phyloP scores from a whole-genome alignment of 2,797 vertebrate genomes.

The Phrynocephalus forsythii region DNA sequence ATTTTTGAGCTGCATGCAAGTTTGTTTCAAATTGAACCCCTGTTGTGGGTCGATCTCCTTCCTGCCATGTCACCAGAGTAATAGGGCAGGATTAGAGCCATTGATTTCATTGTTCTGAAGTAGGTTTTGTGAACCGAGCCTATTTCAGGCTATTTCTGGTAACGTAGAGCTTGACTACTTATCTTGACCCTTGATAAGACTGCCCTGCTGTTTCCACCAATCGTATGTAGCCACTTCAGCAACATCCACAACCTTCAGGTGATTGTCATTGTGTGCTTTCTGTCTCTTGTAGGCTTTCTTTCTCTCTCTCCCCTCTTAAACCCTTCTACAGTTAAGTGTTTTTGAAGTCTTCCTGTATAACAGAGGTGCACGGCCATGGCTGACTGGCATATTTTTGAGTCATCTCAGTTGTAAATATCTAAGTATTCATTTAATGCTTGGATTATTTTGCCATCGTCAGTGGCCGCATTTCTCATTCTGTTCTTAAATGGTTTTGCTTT shows the following conservation, averaged over 20 bases:
- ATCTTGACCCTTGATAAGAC: rapidly evolving
- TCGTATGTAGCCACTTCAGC: background rate
- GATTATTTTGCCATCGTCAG: slow-evolving; percentile 77
- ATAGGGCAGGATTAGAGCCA: too few relatives aligned
- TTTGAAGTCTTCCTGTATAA: slow-evolving; percentile 55
- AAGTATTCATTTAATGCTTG: slow-evolving; percentile 85
- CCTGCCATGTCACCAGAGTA: too few relatives aligned
- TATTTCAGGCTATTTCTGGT: background rate
- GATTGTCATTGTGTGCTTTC: slow-evolving; percentile 58
- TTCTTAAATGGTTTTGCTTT: slow-evolving; percentile 79
- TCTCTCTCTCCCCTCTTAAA: slow-evolving; percentile 47
- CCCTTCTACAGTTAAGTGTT: slow-evolving; percentile 34
- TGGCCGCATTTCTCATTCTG: slow-evolving; percentile 78
- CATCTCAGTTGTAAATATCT: slow-evolving; percentile 80
- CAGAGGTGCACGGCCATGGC: slow-evolving; percentile 69
- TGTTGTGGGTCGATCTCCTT: too few relatives aligned
- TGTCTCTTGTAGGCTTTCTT: slow-evolving; percentile 57
- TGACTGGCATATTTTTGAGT: slow-evolving; percentile 74
- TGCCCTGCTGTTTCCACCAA: rapidly evolving
- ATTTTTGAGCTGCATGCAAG: too few relatives aligned
- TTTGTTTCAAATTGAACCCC: too few relatives aligned
- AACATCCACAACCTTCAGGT: slow-evolving; percentile 38
- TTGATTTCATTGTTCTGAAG: background rate
- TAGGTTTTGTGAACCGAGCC: background rate
- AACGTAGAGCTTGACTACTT: rapidly evolving